These are phyloP conservation scores for Drosophila paramelanica DNA, from an alignment of 2,888 invertebrate genomes.

Conservation along the genomic window DNA sequence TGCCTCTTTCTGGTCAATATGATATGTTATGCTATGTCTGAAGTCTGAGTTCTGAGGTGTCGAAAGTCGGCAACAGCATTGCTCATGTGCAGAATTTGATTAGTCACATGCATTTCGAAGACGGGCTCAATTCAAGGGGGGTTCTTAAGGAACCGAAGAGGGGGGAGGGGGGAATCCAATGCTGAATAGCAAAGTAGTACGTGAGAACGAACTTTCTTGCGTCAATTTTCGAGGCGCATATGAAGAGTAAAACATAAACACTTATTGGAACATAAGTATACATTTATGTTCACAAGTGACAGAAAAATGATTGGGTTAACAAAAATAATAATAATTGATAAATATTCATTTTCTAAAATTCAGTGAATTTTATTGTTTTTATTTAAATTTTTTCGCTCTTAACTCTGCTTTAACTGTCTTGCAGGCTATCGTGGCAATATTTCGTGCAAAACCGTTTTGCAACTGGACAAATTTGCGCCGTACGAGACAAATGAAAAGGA, in stretches of 20 bases:
- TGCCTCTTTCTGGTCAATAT: slow-evolving; percentile 69
- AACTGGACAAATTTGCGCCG: slow-evolving; percentile 83
- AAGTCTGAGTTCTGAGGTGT: slow-evolving; percentile 59
- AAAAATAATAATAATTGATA: background rate
- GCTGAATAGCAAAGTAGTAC: slow-evolving; percentile 65
- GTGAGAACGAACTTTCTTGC: slow-evolving; percentile 56
- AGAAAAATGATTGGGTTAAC: background rate
- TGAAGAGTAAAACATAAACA: slow-evolving; percentile 18
- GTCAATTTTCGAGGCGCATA: slow-evolving; percentile 17
- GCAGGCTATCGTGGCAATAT: slow-evolving; percentile 84
- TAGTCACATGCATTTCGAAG: slow-evolving; percentile 61
- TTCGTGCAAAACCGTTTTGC: slow-evolving; percentile 84
- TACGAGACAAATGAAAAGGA: slow-evolving; percentile 82
- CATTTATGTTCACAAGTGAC: slow-evolving; percentile 31
- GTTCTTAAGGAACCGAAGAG: slow-evolving; percentile 9
- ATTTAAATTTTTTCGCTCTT: no score
- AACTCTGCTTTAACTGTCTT: background rate
- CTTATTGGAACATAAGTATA: background rate
- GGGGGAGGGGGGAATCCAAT: slow-evolving; percentile 4
- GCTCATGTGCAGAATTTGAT: slow-evolving; percentile 63
- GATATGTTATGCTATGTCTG: slow-evolving; percentile 60
- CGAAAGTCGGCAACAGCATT: slow-evolving; percentile 59
- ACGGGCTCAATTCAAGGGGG: slow-evolving; percentile 1
- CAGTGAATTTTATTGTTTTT: no score
- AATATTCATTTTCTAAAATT: background rate